phyloP scores from a whole-genome alignment of 1,140 invertebrate species.

The Choristoneura fumiferana region DNA sequence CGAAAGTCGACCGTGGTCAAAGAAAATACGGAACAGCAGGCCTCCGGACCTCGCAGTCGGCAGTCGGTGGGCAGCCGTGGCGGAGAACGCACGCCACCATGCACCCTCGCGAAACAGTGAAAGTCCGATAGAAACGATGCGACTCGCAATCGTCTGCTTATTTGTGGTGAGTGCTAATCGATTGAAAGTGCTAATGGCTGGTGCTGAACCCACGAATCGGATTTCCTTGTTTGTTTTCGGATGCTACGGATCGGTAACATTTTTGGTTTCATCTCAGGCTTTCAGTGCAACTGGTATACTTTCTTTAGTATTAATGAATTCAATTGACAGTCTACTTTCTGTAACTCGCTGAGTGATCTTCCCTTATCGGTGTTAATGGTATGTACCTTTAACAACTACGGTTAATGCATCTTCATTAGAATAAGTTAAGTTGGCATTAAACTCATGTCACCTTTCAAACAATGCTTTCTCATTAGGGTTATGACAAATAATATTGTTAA shows the following conservation, averaged over 20 bases:
- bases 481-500: constrained; percentile 1
- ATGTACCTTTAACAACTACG: background rate
- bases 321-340: background rate
- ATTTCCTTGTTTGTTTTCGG: too few species aligned
- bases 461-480: background rate
- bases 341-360: background rate
- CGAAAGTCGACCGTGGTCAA: background rate
- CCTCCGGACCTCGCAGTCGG: constrained; percentile 22
- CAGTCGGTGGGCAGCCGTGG: constrained; percentile 58
- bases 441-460: constrained; percentile 6
- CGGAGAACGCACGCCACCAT: constrained; percentile 54
- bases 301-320: background rate
- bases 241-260: too few species aligned
- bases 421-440: background rate
- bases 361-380: background rate
- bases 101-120: constrained; percentile 60
- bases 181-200: constrained; percentile 55
- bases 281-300: background rate
- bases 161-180: constrained; percentile 75
- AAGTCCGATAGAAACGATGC: constrained; percentile 72
- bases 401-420: background rate
- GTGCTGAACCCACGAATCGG: constrained; percentile 21
- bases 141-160: constrained; percentile 67
- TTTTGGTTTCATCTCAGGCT: background rate
- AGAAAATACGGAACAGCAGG: background rate